These are phyloP conservation scores for Stenodera caucasica DNA, from an alignment of 2,888 invertebrate species.

Conservation along the genomic window DNA sequence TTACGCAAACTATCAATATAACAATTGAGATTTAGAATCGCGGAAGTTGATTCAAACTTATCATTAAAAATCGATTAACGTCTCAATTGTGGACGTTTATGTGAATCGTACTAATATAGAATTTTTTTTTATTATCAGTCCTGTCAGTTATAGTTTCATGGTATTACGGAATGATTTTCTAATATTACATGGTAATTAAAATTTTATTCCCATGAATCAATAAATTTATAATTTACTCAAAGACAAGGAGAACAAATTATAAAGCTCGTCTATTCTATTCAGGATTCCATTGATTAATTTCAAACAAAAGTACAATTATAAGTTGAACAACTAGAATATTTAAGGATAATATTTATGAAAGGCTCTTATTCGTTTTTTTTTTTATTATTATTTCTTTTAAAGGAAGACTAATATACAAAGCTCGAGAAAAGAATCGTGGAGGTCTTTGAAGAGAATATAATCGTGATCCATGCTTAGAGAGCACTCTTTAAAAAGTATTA, in stretches of 20 bases:
- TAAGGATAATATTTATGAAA: slow-evolving; percentile 2
- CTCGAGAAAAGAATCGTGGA: not conserved
- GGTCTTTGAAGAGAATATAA: slow-evolving; percentile 7
- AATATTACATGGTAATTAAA: not conserved
- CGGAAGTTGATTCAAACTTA: too few species aligned
- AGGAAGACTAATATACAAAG: not conserved
- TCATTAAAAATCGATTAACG: too few species aligned
- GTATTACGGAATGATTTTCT: not conserved
- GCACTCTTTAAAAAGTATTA: not conserved
- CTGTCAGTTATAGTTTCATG: not conserved
- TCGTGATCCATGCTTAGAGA: slow-evolving; percentile 2
- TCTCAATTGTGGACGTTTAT: too few species aligned
- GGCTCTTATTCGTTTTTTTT: not conserved
- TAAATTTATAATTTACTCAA: not conserved
- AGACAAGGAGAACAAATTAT: not conserved
- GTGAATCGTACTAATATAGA: too few species aligned
- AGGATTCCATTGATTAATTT: not conserved
- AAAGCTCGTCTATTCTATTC: slow-evolving; percentile 1
- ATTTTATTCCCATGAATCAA: slow-evolving; percentile 4
- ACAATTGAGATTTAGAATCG: too few species aligned
- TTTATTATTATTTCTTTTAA: too few species aligned
- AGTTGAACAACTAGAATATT: not conserved
- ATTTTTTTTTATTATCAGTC: too few species aligned
- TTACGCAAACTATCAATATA: too few species aligned
- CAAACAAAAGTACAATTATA: not conserved